Evolutionary conservation across 2,113 vertebrate genomes (phyloP), one percentile per base, ranked within the genome.

Genomic region (Gavialis gangeticus): DNA sequence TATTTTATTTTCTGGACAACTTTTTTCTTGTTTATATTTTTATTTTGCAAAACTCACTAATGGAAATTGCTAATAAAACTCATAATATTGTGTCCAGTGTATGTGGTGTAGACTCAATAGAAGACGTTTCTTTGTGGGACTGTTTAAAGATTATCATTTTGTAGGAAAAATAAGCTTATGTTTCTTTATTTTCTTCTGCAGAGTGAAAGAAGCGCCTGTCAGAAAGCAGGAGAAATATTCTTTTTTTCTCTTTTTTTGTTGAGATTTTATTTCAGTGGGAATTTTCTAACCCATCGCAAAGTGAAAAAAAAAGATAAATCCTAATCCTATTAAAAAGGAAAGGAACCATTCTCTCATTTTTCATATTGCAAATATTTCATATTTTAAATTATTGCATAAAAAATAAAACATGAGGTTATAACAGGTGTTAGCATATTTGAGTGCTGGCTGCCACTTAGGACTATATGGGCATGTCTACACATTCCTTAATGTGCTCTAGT

Each of bases 1-100:
- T 12, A 28, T 30, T 91, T 81, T 91, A 75, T 90, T 92, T 86
- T 66, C 59, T 27, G 87, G 13, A 34, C 3, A 93, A 22, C 76
- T 79, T 86, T 2, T 1, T 69, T 24, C 25, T 93, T 8, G 10
- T 87, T 93, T 79, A 62, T 71, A 57, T 90, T 3, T 30, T 69
- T 58, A 60, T 34, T 85, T 60, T 87, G 28, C 25, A 77, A 69
- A 10, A 82, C 11, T 28, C 15, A 22, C 2, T 9, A 6, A 75
- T 25, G 12, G 66, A 88, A 86, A 81, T 5, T 5, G 3, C 3
- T 15, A 54, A 75, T 27, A 81, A 46, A 46, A 46, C 46, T 46
- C 46, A 46, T 46, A 46, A 46, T 46, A 46, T 46, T 46, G 46
- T 46, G 46, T 46, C 46, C 46, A 46, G 46, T 46, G 46, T 46